Conservation (phyloP, 1,140 invertebrate genomes). For the Drosophila ogumai region DNA sequence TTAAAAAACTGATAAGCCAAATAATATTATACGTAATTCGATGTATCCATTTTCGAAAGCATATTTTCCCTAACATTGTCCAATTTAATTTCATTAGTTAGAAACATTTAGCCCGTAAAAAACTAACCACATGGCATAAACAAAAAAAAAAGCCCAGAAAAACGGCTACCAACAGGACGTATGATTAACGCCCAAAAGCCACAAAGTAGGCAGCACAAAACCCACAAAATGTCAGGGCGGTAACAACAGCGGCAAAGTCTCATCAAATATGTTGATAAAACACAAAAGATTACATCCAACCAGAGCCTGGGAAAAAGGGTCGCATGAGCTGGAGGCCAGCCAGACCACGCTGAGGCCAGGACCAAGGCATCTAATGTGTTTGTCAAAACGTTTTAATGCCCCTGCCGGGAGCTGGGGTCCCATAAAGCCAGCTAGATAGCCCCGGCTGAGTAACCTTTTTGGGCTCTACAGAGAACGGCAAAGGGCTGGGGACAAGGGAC, state of each 20-base stretch:
- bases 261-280: slow-evolving; percentile 82
- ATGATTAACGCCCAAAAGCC: slow-evolving; percentile 73
- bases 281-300: slow-evolving; percentile 71
- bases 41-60: not conserved
- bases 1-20: not conserved
- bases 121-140: slow-evolving; percentile 45
- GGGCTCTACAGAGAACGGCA: not conserved
- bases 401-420: slow-evolving; percentile 37
- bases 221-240: slow-evolving; percentile 55
- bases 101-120: slow-evolving; percentile 32
- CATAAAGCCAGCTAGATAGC: slow-evolving; percentile 61
- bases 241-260: slow-evolving; percentile 56
- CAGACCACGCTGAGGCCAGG: slow-evolving; percentile 39
- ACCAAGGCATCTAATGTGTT: slow-evolving; percentile 71
- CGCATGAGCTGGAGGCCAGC: slow-evolving; percentile 4
- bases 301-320: slow-evolving; percentile 33
- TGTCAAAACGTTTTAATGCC: slow-evolving; percentile 80
- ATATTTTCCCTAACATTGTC: slow-evolving; percentile 5
- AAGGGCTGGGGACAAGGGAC: not conserved
- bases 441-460: slow-evolving; percentile 32
- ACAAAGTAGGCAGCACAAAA: slow-evolving; percentile 64
- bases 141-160: not conserved
- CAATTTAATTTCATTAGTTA: slow-evolving; percentile 45
- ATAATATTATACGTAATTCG: not conserved
- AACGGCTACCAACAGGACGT: slow-evolving; percentile 46